A percentile compares a stretch with the other conserved stretches of the same genome.
Conservation (phyloP, 2,797 vertebrate genomes). For the Calcarius lapponicus region DNA sequence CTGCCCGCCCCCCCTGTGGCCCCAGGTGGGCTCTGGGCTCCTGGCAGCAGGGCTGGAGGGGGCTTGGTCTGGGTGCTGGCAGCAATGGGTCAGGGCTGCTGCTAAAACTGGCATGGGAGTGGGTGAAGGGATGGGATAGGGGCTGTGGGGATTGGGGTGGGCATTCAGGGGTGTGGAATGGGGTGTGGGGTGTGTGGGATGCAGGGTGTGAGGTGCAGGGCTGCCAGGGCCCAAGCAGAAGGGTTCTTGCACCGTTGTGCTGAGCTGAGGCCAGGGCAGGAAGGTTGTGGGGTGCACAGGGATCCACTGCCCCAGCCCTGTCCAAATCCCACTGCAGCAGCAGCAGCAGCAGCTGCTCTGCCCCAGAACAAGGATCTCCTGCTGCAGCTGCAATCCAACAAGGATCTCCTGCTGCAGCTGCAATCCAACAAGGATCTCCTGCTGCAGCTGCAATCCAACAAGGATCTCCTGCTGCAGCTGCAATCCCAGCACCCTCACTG, state of each 20-base stretch:
- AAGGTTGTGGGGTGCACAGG: neutral
- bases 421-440: neutral
- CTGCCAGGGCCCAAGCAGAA: too few relatives aligned
- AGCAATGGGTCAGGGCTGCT: neutral
- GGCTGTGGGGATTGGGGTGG: too few relatives aligned
- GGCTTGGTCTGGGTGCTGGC: rapidly evolving
- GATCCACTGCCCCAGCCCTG: neutral
- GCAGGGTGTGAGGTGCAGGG: too few relatives aligned
- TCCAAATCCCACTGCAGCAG: neutral
- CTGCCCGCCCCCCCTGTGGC: neutral
- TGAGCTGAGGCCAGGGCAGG: neutral
- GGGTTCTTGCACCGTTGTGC: neutral
- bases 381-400: too few relatives aligned
- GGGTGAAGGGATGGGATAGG: too few relatives aligned
- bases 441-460: too few relatives aligned
- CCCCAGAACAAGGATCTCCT: neutral
- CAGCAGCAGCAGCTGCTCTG: neutral
- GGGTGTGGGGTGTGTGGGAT: too few relatives aligned
- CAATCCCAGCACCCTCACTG: neutral
- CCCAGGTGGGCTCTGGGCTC: rapidly evolving
- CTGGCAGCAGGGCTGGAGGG: rapidly evolving
- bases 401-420: neutral
- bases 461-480: neutral
- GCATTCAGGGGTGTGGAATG: too few relatives aligned
- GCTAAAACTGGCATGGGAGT: neutral